These are phyloP conservation scores for Orthonyx spaldingii DNA, from an alignment of 2,113 vertebrate species.

Conservation along the genomic window DNA sequence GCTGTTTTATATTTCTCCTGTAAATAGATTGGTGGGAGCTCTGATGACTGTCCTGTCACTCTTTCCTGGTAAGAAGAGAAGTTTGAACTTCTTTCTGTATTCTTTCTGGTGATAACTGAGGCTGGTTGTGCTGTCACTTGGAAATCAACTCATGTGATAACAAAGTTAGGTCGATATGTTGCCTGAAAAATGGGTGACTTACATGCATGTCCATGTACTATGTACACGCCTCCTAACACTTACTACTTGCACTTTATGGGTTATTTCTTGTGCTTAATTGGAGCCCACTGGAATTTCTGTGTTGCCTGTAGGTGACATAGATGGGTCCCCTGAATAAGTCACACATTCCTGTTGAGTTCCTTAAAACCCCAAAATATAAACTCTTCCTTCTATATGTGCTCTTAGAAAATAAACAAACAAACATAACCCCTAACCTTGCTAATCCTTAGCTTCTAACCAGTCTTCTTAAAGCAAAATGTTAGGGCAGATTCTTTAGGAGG, in stretches of 20 bases:
- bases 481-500: not conserved
- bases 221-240: not conserved
- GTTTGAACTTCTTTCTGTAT: not conserved
- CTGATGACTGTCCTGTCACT: conserved; percentile 94
- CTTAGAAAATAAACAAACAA: not conserved
- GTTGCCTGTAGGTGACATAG: not conserved
- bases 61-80: conserved; percentile 86
- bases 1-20: conserved; percentile 94
- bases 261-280: not conserved
- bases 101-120: not conserved
- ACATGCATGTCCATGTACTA: not conserved
- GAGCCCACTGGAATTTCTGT: not conserved
- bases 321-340: not conserved
- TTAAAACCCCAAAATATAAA: not conserved
- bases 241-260: not conserved
- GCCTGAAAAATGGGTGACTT: not conserved
- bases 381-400: not conserved
- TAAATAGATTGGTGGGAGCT: conserved; percentile 88
- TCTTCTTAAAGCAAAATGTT: not conserved
- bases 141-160: not conserved
- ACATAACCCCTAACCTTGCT: not conserved
- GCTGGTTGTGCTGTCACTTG: not conserved
- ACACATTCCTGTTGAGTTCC: not conserved
- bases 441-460: not conserved
- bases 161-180: not conserved